Evolutionary conservation across 2,888 invertebrate genomes (phyloP).

Genomic region (Chaitophorus viminalis): DNA sequence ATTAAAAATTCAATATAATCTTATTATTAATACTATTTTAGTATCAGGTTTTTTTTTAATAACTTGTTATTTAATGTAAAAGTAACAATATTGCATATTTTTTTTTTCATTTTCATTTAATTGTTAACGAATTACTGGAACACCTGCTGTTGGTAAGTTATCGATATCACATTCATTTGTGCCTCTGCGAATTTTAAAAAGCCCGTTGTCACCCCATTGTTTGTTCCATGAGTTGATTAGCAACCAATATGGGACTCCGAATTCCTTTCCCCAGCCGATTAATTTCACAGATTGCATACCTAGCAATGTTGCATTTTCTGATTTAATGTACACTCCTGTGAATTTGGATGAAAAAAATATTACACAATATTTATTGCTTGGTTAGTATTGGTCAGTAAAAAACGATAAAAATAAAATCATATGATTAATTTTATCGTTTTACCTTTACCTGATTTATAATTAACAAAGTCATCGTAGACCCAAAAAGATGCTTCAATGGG

Average conservation of each 20-base stretch:
- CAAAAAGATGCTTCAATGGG: conserved; percentile 91
- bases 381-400: not conserved
- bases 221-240: conserved; percentile 18
- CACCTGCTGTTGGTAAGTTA: too few species aligned
- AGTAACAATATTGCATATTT: too few species aligned
- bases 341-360: not conserved
- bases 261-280: too few species aligned
- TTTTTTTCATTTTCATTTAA: not conserved
- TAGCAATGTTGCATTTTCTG: conserved; percentile 23
- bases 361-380: not conserved
- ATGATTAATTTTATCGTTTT: conserved; percentile 75
- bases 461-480: conserved; percentile 85
- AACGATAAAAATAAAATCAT: not conserved
- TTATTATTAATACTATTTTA: too few species aligned
- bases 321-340: conserved; percentile 6
- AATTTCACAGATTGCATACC: conserved; percentile 2
- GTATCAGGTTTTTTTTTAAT: too few species aligned
- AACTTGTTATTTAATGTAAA: too few species aligned
- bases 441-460: too few species aligned
- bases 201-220: conserved; percentile 15
- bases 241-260: too few species aligned
- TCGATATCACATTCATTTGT: conserved; percentile 47
- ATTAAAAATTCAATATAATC: too few species aligned
- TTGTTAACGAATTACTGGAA: not conserved
- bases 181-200: conserved; percentile 33